phyloP scores from a whole-genome alignment of 2,888 invertebrate genomes.

The Netelia virgata region DNA sequence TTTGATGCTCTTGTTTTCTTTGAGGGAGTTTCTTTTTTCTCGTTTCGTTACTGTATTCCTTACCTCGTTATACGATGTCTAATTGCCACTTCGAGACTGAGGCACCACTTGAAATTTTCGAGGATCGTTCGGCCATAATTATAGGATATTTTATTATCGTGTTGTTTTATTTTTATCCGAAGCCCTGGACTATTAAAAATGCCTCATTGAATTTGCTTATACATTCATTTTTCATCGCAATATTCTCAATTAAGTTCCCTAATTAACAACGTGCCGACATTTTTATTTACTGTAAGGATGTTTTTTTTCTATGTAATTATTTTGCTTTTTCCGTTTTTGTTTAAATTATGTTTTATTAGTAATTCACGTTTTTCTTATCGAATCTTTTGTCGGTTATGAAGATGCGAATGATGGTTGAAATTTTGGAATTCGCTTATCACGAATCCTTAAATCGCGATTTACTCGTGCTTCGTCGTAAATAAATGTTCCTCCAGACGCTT shows the following conservation, averaged over 20 bases:
- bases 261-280: no score
- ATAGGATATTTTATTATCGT: background rate
- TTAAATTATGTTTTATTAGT: no score
- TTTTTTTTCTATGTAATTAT: no score
- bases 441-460: background rate
- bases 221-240: background rate
- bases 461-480: background rate
- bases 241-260: no score
- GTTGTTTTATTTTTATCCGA: background rate
- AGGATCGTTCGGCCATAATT: no score
- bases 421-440: slow-evolving; percentile 12
- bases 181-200: background rate
- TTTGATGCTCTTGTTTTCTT: slow-evolving; percentile 35
- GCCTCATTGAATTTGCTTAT: no score
- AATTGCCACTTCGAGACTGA: slow-evolving; percentile 13
- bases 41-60: background rate
- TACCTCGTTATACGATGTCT: background rate
- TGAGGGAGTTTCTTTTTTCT: background rate
- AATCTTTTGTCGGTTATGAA: no score
- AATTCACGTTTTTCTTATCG: no score
- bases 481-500: background rate
- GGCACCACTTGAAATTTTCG: background rate
- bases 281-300: no score
- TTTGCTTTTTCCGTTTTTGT: no score
- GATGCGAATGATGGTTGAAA: background rate